Evolutionary conservation across 2,888 invertebrate genomes (phyloP), one percentile per base, ranked within the genome.

Genomic region (Barypeithes pellucidus): DNA sequence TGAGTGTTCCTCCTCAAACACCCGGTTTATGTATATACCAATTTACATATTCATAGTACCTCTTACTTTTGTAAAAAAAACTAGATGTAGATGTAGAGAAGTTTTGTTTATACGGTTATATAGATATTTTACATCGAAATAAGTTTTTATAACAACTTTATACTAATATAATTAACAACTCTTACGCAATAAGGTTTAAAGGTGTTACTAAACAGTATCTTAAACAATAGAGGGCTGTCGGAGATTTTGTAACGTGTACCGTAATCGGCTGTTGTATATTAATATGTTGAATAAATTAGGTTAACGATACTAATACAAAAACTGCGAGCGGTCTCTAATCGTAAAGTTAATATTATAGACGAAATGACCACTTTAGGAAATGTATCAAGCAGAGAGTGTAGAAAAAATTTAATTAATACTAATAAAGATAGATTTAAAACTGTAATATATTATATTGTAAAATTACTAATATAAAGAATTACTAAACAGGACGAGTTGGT

Each of bases 281-380:
- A n/a, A 4, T 11, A 24, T 20, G 22, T 50, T 45, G 16, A 45
- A 45, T 9, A 45, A 45, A 45, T 45, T 18, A 50, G 50, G 50
- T 29, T 57, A 33, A 57, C 52, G 52, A n/a, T 29, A 29, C 14
- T 14, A n/a, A 20, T 14, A 29, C 14, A 14, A 33, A 33, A 57
- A 18, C 11, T 33, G 9, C 29, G 33, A 33, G 3, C 0, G 11
- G 12, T 11, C 33, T 18, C 54, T 9, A 33, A 33, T 57, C 72
- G 61, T 74, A 75, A 72, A 70, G 68, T 54, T 70, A 69, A 70
- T 59, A 73, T 52, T 75, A 75, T 52, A 41, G 69, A 75, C 75
- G 76, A 78, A 79, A 79, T 80, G 80, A 80, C 80, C 80, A 80
- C 79, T 78, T 76, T 78, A 79, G 78, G 68, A 75, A 75, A 73